Conservation (phyloP, 2,113 vertebrate species). For the Calidris pygmaea region DNA sequence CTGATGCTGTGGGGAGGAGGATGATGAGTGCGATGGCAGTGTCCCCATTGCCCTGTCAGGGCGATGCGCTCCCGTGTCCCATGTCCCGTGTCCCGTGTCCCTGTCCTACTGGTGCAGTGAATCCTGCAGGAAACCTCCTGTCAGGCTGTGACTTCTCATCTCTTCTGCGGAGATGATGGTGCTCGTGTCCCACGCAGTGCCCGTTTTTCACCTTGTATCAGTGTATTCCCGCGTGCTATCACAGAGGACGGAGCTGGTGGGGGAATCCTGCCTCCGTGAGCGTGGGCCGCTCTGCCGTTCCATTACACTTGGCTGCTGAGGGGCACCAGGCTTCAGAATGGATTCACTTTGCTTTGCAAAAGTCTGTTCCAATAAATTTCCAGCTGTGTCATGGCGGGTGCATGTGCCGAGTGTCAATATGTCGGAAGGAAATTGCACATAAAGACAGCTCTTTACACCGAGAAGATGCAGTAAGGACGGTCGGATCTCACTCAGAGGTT, state of each 20-base stretch:
- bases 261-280: neutral
- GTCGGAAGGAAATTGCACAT: neutral
- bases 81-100: neutral
- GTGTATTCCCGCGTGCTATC: fast-evolving
- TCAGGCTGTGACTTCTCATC: fast-evolving
- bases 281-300: neutral
- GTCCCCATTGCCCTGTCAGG: fast-evolving
- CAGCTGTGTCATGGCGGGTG: neutral
- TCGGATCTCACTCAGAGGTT: neutral
- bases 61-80: fast-evolving
- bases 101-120: fast-evolving
- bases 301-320: neutral
- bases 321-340: neutral
- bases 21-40: fast-evolving
- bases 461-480: neutral
- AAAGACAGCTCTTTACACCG: neutral
- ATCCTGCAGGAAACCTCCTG: neutral
- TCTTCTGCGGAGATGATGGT: neutral
- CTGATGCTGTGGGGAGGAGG: neutral
- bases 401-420: neutral
- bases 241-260: neutral
- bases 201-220: fast-evolving
- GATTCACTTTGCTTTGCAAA: neutral
- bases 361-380: neutral
- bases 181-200: neutral